A percentile compares a stretch with the other conserved stretches of the same genome.
Evolutionary conservation across 2,797 vertebrate species (phyloP).

Genomic region (Sebastes baramenuke): DNA sequence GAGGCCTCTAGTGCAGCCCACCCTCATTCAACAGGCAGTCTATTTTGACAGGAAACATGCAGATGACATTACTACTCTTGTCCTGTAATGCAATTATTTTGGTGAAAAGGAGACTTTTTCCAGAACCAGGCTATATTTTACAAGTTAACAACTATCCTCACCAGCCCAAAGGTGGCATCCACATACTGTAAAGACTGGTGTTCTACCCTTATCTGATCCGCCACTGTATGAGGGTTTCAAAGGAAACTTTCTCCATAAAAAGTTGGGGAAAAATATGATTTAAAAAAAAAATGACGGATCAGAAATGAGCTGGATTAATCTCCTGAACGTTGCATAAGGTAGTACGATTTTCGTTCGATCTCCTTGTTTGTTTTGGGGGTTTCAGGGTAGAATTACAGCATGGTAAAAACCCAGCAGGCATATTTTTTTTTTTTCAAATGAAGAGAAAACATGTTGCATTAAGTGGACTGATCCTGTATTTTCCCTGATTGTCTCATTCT

Average conservation of each 20-base stretch:
- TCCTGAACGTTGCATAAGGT: constrained; percentile 28
- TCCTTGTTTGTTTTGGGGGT: constrained; percentile 54
- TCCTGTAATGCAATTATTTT: constrained; percentile 74
- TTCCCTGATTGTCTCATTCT: constrained; percentile 74
- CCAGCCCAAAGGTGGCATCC: constrained; percentile 28
- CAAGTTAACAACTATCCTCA: constrained; percentile 39
- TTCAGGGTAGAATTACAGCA: constrained; percentile 55
- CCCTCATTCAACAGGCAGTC: constrained; percentile 64
- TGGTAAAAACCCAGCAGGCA: constrained; percentile 49
- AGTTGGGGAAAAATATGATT: background rate
- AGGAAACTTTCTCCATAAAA: background rate
- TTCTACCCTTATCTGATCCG: background rate
- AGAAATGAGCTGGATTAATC: constrained; percentile 12
- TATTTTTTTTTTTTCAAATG: constrained; percentile 11
- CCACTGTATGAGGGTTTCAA: constrained; percentile 33
- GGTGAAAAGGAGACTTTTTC: constrained; percentile 1
- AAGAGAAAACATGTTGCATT: constrained; percentile 67
- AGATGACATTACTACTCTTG: constrained; percentile 80
- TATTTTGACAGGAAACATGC: constrained; percentile 77
- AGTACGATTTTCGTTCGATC: constrained; percentile 5
- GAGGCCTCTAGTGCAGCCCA: constrained; percentile 61
- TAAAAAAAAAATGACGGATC: background rate
- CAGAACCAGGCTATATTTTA: constrained; percentile 22
- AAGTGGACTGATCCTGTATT: constrained; percentile 66
- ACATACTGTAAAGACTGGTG: background rate